These are phyloP conservation scores for Engystomops pustulosus DNA, from an alignment of 2,113 vertebrate genomes.

Conservation along the genomic window DNA sequence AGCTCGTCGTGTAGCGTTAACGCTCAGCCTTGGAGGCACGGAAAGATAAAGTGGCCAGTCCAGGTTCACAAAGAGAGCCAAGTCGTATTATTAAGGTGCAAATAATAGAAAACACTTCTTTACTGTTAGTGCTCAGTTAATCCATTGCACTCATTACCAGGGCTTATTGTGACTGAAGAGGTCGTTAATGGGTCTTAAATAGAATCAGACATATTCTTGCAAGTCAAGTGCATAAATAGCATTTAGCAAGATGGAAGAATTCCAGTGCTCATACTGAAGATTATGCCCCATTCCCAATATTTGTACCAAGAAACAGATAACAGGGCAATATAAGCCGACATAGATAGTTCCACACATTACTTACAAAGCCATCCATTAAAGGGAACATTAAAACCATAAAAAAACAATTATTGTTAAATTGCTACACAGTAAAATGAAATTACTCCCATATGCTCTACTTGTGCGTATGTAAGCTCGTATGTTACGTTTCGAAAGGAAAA, in stretches of 20 bases:
- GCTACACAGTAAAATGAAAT: constrained; percentile 27
- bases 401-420: constrained; percentile 31
- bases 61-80: neutral
- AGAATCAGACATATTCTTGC: constrained; percentile 49
- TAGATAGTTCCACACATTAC: neutral
- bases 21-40: constrained; percentile 1
- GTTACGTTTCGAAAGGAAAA: neutral
- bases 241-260: constrained; percentile 46
- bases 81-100: neutral
- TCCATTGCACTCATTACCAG: constrained; percentile 23
- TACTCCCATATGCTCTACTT: constrained; percentile 9
- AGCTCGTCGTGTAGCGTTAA: neutral
- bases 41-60: constrained; percentile 19
- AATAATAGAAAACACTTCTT: constrained; percentile 42
- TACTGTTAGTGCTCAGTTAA: constrained; percentile 18
- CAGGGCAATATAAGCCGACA: neutral
- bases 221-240: constrained; percentile 44
- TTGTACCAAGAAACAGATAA: constrained; percentile 5
- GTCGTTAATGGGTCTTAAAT: constrained; percentile 51
- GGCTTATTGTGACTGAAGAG: constrained; percentile 40
- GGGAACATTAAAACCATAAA: neutral
- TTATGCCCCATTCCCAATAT: constrained; percentile 19
- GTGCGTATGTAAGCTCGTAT: neutral
- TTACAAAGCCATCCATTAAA: constrained; percentile 26
- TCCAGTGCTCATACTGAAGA: neutral